These are phyloP conservation scores for Riparia riparia DNA, from an alignment of 2,113 vertebrate species.

Conservation along the genomic window DNA sequence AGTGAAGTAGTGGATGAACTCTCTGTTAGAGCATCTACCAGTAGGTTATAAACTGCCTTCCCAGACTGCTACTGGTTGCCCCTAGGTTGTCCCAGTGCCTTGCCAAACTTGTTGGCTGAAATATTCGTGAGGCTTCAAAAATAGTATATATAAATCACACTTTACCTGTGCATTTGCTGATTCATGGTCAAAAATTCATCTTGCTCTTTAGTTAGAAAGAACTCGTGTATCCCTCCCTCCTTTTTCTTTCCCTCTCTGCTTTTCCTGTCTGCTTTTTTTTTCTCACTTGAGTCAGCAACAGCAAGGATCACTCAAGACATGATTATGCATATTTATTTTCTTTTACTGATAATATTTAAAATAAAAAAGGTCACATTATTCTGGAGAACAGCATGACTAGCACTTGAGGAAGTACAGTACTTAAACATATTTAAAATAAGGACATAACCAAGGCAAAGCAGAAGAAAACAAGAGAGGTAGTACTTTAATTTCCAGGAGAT, in stretches of 20 bases:
- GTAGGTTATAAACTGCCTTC: not conserved
- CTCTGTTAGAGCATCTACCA: not conserved
- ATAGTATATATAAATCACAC: not conserved
- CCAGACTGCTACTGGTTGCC: not conserved
- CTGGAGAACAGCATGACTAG: not conserved
- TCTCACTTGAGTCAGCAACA: not conserved
- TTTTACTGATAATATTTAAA: not conserved
- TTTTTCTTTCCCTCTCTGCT: not conserved
- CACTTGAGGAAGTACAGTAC: not conserved
- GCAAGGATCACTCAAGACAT: not conserved
- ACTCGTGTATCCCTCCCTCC: not conserved
- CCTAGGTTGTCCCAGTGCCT: not conserved
- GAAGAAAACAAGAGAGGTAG: not conserved
- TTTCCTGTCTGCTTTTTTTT: not conserved
- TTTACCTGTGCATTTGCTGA: not conserved
- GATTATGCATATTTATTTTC: not conserved
- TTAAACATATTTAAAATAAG: not conserved
- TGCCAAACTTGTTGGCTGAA: not conserved
- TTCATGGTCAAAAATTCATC: not conserved
- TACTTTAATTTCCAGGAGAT: not conserved
- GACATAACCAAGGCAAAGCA: not conserved
- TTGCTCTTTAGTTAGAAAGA: not conserved
- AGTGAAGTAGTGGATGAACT: not conserved
- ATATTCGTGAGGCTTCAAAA: not conserved
- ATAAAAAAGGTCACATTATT: not conserved